These are phyloP conservation scores for Caranx ignobilis DNA, from an alignment of 2,113 vertebrate species.

Conservation along the genomic window DNA sequence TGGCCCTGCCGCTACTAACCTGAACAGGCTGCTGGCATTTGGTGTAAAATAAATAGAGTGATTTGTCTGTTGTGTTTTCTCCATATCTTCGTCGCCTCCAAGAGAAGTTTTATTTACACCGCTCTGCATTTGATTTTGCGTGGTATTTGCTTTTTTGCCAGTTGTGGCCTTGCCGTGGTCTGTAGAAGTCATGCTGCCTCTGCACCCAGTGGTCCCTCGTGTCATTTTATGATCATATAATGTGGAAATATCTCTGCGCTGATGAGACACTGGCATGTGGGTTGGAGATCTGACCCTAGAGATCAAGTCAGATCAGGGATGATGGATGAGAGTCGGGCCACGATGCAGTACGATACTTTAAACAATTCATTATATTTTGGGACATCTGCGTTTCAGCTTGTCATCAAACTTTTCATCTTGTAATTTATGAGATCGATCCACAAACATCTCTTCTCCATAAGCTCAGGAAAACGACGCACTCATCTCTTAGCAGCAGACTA, in stretches of 20 bases:
- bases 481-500: background rate
- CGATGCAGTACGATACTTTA: background rate
- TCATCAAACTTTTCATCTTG: background rate
- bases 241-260: conserved; percentile 52
- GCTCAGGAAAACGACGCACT: background rate
- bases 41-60: conserved; percentile 87
- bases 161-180: conserved; percentile 59
- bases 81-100: conserved; percentile 71
- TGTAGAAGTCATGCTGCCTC: conserved; percentile 48
- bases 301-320: background rate
- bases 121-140: conserved; percentile 80
- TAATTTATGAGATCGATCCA: background rate
- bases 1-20: conserved; percentile 81
- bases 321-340: background rate
- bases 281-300: conserved; percentile 1
- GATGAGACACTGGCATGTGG: conserved; percentile 3
- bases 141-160: conserved; percentile 81
- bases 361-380: background rate
- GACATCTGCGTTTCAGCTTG: background rate
- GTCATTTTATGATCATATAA: conserved; percentile 46
- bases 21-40: conserved; percentile 86
- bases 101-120: conserved; percentile 85
- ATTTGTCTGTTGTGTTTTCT: conserved; percentile 87
- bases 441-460: background rate
- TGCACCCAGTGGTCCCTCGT: conserved; percentile 22